phyloP scores from a whole-genome alignment of 2,888 invertebrate species.

The Psylliodes chrysocephalus region DNA sequence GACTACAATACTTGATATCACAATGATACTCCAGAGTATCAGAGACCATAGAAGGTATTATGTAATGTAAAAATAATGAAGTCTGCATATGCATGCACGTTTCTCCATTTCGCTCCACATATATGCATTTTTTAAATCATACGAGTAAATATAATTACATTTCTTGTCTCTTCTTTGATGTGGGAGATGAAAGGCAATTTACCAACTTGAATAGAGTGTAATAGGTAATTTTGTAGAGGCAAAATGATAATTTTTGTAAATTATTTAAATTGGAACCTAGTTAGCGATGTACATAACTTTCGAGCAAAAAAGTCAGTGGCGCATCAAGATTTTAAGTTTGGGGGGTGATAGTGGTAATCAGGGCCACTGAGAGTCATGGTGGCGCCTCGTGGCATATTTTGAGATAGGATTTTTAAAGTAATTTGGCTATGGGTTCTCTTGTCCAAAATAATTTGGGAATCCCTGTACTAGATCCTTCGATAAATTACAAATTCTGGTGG shows the following conservation, averaged over 20 bases:
- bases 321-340: too few relatives aligned
- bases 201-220: neutral
- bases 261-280: constrained; percentile 11
- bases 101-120: neutral
- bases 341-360: too few relatives aligned
- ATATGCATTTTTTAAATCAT: neutral
- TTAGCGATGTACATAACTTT: neutral
- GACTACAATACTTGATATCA: too few relatives aligned
- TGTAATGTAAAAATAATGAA: neutral
- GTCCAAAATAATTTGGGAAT: too few relatives aligned
- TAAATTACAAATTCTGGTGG: too few relatives aligned
- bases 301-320: too few relatives aligned
- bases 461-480: too few relatives aligned
- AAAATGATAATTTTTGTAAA: constrained; percentile 18
- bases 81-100: constrained; percentile 13
- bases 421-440: too few relatives aligned
- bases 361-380: too few relatives aligned
- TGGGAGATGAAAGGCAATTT: constrained; percentile 19
- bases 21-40: too few relatives aligned
- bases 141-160: neutral
- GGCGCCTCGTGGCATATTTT: too few relatives aligned
- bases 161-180: constrained; percentile 5
- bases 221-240: constrained; percentile 12
- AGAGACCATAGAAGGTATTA: neutral
- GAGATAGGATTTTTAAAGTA: too few relatives aligned